These are phyloP conservation scores for Diogma glabrata DNA, from an alignment of 2,888 invertebrate genomes.

Conservation along the genomic window DNA sequence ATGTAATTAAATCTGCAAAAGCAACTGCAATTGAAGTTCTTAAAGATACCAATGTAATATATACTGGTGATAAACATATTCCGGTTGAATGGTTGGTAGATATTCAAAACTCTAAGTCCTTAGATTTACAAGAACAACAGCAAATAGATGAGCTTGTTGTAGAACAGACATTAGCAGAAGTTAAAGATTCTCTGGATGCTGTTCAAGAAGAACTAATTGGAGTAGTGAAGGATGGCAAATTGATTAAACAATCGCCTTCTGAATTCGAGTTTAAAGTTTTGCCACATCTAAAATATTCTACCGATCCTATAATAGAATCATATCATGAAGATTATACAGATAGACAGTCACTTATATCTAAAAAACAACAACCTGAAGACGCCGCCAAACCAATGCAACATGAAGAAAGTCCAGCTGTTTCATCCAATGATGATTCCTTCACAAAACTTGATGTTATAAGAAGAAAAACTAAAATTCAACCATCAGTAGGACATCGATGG, in stretches of 20 bases:
- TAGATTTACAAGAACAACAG: slow-evolving; percentile 28
- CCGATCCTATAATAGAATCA: slow-evolving; percentile 27
- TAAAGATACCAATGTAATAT: slow-evolving; percentile 38
- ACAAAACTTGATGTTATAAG: slow-evolving; percentile 24
- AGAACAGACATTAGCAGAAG: slow-evolving; percentile 59
- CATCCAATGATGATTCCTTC: slow-evolving; percentile 18
- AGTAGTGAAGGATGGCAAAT: slow-evolving; percentile 45
- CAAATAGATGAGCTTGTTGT: slow-evolving; percentile 43
- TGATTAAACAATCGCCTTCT: slow-evolving; percentile 58
- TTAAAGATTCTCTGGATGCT: slow-evolving; percentile 56
- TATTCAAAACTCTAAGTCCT: slow-evolving; percentile 13
- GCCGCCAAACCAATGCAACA: slow-evolving; percentile 25
- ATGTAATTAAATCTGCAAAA: slow-evolving; percentile 37
- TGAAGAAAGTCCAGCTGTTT: slow-evolving; percentile 16
- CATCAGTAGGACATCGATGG: slow-evolving; percentile 42
- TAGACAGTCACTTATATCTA: background rate
- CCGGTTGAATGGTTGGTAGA: slow-evolving; percentile 10
- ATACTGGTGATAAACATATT: slow-evolving; percentile 28
- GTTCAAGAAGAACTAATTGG: slow-evolving; percentile 58
- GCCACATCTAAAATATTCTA: slow-evolving; percentile 38
- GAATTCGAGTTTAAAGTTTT: slow-evolving; percentile 60
- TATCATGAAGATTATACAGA: slow-evolving; percentile 22
- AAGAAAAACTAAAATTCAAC: slow-evolving; percentile 32
- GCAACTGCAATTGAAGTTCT: slow-evolving; percentile 41
- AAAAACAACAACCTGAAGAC: background rate